phyloP scores from a whole-genome alignment of 2,888 invertebrate genomes.

The Smittia sp. region DNA sequence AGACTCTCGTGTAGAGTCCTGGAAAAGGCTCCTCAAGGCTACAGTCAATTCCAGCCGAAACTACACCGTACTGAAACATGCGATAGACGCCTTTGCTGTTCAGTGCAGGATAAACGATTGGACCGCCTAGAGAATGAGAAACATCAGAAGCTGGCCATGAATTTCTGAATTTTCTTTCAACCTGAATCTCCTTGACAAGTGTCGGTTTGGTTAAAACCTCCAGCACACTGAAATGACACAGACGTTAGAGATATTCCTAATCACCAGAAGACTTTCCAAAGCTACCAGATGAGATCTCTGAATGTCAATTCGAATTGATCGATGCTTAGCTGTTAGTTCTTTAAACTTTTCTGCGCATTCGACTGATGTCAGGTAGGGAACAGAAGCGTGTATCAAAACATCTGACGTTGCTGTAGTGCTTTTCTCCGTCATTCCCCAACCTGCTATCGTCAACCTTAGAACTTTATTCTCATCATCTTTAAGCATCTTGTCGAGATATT shows the following conservation, averaged over 20 bases:
- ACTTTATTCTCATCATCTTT: background rate
- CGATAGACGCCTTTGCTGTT: background rate
- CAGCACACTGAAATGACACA: background rate
- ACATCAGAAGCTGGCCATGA: too few relatives aligned
- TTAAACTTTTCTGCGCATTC: background rate
- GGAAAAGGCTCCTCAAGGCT: background rate
- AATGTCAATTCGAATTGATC: background rate
- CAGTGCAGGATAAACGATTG: too few relatives aligned
- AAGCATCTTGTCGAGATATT: background rate
- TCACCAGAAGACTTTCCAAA: too few relatives aligned
- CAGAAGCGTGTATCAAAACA: background rate
- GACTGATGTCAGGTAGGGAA: background rate
- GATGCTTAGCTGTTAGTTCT: background rate
- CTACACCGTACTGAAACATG: background rate
- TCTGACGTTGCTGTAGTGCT: background rate
- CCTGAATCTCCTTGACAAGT: background rate
- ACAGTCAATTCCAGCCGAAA: background rate
- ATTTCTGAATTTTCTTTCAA: too few relatives aligned
- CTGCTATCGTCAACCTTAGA: background rate
- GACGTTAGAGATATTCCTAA: too few relatives aligned
- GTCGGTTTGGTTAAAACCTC: background rate
- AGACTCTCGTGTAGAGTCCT: slow-evolving; percentile 1
- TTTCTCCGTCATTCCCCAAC: background rate
- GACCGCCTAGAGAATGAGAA: too few relatives aligned
- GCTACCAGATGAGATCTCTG: background rate